Evolutionary conservation across 92 coral and sea anemone genomes (phyloP).

Genomic region (Umimayanthus chanpuru): DNA sequence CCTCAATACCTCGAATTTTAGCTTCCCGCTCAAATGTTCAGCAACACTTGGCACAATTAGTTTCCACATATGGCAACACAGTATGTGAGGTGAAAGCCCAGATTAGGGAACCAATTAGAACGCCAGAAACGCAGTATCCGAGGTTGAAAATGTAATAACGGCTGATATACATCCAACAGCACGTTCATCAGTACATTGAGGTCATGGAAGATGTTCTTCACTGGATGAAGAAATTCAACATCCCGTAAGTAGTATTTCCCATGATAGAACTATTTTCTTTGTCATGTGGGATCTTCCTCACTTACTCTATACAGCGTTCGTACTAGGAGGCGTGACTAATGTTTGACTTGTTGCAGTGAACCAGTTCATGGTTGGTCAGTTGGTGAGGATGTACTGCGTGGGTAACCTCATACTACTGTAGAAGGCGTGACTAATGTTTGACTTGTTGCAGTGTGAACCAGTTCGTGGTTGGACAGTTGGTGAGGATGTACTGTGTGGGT

Average conservation of each 20-base stretch:
- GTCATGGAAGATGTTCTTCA: constrained; percentile 86
- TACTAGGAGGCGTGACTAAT: background rate
- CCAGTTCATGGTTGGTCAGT: constrained; percentile 68
- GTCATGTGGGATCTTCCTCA: background rate
- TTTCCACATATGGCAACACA: too few species aligned
- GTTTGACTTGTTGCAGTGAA: constrained; percentile 45
- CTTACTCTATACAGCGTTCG: background rate
- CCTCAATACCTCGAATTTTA: too few species aligned
- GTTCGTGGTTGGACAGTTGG: constrained; percentile 68
- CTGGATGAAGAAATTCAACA: constrained; percentile 90
- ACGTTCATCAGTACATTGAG: constrained; percentile 65
- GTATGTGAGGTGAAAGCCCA: too few species aligned
- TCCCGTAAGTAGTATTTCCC: constrained; percentile 69
- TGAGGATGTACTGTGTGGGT: too few species aligned
- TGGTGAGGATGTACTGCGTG: constrained; percentile 60
- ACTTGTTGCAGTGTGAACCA: constrained; percentile 60
- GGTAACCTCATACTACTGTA: too few species aligned
- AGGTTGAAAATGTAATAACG: too few species aligned
- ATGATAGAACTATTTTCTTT: background rate
- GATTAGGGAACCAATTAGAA: too few species aligned
- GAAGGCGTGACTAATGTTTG: background rate
- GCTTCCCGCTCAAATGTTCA: too few species aligned
- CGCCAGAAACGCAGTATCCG: too few species aligned
- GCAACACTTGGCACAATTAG: too few species aligned
- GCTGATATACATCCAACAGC: constrained; percentile 47